Conservation (phyloP, 2,888 invertebrate species). For the Drosophila paramelanica region DNA sequence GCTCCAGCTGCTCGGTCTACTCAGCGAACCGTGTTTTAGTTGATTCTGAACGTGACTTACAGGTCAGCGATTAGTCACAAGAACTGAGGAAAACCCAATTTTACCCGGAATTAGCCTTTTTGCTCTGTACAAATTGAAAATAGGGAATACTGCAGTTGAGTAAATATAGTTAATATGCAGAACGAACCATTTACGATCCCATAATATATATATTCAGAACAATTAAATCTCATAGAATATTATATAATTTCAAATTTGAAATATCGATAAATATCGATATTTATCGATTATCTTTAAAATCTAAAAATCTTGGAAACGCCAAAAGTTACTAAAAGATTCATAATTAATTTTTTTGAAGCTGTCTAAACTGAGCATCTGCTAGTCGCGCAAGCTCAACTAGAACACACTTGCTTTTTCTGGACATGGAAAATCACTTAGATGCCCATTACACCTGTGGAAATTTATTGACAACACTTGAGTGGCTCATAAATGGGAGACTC, state of each 20-base stretch:
- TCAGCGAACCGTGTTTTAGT: not conserved
- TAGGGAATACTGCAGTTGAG: not conserved
- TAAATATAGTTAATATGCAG: too few relatives aligned
- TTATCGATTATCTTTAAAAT: too few relatives aligned
- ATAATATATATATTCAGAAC: too few relatives aligned
- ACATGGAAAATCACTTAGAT: conserved; percentile 69
- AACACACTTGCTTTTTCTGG: not conserved
- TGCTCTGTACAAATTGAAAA: not conserved
- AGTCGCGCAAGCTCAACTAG: not conserved
- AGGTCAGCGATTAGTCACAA: conserved; percentile 6
- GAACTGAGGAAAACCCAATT: conserved; percentile 3
- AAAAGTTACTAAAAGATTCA: too few relatives aligned
- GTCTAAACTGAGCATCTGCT: not conserved
- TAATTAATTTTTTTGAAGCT: too few relatives aligned
- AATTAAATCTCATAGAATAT: too few relatives aligned
- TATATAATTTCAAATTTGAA: too few relatives aligned
- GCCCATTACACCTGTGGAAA: conserved; percentile 43
- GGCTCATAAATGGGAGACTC: conserved; percentile 45
- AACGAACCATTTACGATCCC: too few relatives aligned
- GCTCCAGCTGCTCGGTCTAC: not conserved
- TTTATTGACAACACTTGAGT: conserved; percentile 57
- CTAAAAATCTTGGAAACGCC: too few relatives aligned
- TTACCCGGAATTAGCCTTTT: not conserved
- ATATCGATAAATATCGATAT: too few relatives aligned
- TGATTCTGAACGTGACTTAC: not conserved